Evolutionary conservation across 2,888 invertebrate species (phyloP).

Genomic region (Pseudoips prasinana): DNA sequence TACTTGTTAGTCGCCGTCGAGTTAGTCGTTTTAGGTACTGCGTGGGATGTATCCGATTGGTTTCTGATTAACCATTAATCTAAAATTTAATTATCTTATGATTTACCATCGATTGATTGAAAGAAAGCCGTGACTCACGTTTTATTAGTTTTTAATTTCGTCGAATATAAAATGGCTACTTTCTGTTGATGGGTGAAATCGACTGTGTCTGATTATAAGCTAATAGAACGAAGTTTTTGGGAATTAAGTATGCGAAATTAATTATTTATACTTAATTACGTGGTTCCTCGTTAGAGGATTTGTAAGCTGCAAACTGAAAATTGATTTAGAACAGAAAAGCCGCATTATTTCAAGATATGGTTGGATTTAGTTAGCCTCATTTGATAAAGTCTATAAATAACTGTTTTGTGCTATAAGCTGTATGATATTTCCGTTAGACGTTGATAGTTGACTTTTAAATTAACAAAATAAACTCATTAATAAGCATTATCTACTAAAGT

Average conservation of each 20-base stretch:
- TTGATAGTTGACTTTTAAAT: too few species aligned
- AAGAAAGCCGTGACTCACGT: slow-evolving; percentile 52
- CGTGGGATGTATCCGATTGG: slow-evolving; percentile 44
- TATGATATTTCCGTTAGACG: too few species aligned
- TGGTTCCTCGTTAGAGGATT: background rate
- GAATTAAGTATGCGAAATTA: background rate
- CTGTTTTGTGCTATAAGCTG: too few species aligned
- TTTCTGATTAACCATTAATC: slow-evolving; percentile 64
- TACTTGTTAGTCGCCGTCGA: background rate
- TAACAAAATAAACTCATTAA: too few species aligned
- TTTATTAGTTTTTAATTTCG: slow-evolving; percentile 32
- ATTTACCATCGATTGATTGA: slow-evolving; percentile 50
- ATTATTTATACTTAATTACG: background rate
- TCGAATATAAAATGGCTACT: slow-evolving; percentile 22
- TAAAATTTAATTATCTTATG: slow-evolving; percentile 65
- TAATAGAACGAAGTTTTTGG: slow-evolving; percentile 1
- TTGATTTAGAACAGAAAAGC: too few species aligned
- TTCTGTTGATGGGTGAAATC: slow-evolving; percentile 24
- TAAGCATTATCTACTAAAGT: too few species aligned
- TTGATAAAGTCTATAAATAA: too few species aligned
- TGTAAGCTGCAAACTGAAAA: too few species aligned
- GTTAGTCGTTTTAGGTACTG: slow-evolving; percentile 10
- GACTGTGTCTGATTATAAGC: slow-evolving; percentile 14
- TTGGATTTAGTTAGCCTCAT: too few species aligned
- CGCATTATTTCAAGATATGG: too few species aligned